A percentile compares a stretch with the other conserved stretches of the same genome.
Conservation (phyloP, 2,797 vertebrate species). For the Acrossocheilus fasciatus region DNA sequence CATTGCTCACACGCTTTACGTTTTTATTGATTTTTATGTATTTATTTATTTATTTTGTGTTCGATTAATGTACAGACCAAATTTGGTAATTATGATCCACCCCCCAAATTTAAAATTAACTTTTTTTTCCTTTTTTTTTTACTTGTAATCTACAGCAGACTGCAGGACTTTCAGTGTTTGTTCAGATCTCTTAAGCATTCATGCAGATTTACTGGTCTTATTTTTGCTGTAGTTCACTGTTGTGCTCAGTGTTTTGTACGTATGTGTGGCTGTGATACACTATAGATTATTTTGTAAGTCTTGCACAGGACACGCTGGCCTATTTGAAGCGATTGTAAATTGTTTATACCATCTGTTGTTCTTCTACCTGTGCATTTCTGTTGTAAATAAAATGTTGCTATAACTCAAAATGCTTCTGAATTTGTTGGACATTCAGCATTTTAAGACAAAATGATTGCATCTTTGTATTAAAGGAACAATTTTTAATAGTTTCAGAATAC, state of each 20-base stretch:
- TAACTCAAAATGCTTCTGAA: conserved; percentile 31
- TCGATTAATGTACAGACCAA: conserved; percentile 50
- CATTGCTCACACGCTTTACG: neutral
- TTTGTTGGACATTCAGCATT: conserved; percentile 19
- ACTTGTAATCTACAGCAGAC: neutral
- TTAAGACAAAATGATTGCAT: neutral
- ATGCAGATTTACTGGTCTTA: conserved; percentile 11
- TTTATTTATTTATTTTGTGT: conserved; percentile 61
- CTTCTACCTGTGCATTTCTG: conserved; percentile 49
- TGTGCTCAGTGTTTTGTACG: conserved; percentile 25
- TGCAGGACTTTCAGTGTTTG: neutral
- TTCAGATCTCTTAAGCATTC: conserved; percentile 7
- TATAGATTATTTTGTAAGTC: conserved; percentile 23
- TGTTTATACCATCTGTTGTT: conserved; percentile 38
- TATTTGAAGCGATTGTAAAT: conserved; percentile 34
- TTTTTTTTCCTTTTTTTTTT: neutral
- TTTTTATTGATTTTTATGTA: conserved; percentile 46
- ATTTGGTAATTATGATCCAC: conserved; percentile 39
- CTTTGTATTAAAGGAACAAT: neutral
- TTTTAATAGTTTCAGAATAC: neutral
- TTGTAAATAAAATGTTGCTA: conserved; percentile 57
- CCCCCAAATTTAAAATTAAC: neutral
- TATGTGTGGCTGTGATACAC: conserved; percentile 32
- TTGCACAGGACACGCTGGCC: conserved; percentile 30
- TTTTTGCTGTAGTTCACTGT: conserved; percentile 38